These are phyloP conservation scores for Ornithoptera priamus DNA, from an alignment of 2,888 invertebrate genomes.

Conservation along the genomic window DNA sequence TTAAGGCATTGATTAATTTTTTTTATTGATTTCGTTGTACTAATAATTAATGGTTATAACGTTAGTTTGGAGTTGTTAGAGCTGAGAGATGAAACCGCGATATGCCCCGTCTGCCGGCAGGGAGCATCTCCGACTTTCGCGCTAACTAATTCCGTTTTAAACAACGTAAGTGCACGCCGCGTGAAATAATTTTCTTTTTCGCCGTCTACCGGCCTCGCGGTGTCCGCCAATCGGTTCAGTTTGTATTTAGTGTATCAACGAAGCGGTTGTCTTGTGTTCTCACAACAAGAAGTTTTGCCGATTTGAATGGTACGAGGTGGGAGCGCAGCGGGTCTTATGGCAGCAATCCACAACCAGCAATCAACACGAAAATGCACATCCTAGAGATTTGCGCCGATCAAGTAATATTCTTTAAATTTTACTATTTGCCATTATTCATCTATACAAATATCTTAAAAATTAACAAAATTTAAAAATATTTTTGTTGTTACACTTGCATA, in stretches of 20 bases:
- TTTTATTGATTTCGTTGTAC: constrained; percentile 40
- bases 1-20: constrained; percentile 22
- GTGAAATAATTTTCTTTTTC: constrained; percentile 78
- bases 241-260: constrained; percentile 57
- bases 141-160: constrained; percentile 74
- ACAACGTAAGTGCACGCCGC: constrained; percentile 72
- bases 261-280: constrained; percentile 53
- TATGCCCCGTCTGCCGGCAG: constrained; percentile 54
- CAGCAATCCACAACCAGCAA: constrained; percentile 46
- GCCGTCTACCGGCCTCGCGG: constrained; percentile 46
- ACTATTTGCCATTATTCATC: constrained; percentile 20
- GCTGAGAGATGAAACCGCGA: constrained; percentile 70
- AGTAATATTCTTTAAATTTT: constrained; percentile 55
- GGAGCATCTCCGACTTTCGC: constrained; percentile 68
- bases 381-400: constrained; percentile 76
- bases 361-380: constrained; percentile 68
- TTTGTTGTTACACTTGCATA: too few species aligned
- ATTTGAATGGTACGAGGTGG: constrained; percentile 25
- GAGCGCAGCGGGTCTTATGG: constrained; percentile 46
- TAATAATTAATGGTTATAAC: constrained; percentile 52
- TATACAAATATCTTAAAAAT: constrained; percentile 38
- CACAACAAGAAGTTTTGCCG: constrained; percentile 24
- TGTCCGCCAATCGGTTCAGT: constrained; percentile 47
- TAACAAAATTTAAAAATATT: too few species aligned
- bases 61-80: constrained; percentile 52